Percentiles rank a stretch among this genome's conserved stretches.
These are phyloP conservation scores for Perithous albicinctus DNA, from an alignment of 2,888 invertebrate species.

Conservation along the genomic window DNA sequence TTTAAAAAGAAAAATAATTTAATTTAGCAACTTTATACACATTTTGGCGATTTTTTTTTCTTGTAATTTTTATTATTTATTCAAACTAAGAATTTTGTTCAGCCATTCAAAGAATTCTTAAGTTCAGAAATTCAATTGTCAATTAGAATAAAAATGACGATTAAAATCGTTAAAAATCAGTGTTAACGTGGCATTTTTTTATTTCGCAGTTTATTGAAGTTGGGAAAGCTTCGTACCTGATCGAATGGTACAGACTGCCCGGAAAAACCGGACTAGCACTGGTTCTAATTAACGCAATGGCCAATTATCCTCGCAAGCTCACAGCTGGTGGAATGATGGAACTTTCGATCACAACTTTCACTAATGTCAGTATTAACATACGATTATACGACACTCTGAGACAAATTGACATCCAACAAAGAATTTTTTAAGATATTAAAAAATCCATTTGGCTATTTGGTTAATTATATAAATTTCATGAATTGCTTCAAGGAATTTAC, in stretches of 20 bases:
- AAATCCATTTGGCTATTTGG: too few species aligned
- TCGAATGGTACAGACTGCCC: conserved; percentile 68
- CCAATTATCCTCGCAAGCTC: conserved; percentile 53
- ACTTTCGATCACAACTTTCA: conserved; percentile 70
- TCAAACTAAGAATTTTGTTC: too few species aligned
- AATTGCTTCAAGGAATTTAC: background rate
- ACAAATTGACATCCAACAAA: too few species aligned
- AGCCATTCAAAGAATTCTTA: too few species aligned
- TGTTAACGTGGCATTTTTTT: background rate
- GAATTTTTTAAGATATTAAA: too few species aligned
- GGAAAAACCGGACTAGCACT: conserved; percentile 43
- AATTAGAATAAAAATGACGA: too few species aligned
- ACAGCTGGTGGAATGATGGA: conserved; percentile 68
- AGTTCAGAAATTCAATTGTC: too few species aligned
- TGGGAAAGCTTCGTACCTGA: conserved; percentile 70
- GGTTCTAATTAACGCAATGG: conserved; percentile 56
- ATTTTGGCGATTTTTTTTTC: too few species aligned
- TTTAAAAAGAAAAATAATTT: too few species aligned
- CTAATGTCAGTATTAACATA: conserved; percentile 66
- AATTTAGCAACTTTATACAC: too few species aligned
- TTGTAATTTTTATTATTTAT: too few species aligned
- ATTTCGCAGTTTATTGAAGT: conserved; percentile 45
- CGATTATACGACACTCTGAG: too few species aligned
- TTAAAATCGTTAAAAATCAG: background rate
- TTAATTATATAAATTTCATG: background rate